Conservation (phyloP, 2,113 vertebrate genomes). For the Pelobates fuscus region DNA sequence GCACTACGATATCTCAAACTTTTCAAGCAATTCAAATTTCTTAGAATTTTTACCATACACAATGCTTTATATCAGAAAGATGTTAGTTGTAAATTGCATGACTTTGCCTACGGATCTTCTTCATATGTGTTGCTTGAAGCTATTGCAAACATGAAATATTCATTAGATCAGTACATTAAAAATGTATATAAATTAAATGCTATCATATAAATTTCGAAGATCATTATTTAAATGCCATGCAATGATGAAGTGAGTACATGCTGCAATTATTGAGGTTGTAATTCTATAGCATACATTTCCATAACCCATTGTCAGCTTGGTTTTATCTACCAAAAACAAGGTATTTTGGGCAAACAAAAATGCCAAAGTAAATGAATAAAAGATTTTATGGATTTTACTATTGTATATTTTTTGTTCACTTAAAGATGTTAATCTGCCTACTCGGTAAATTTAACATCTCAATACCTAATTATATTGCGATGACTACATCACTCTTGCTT, state of each 20-base stretch:
- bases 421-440: too few relatives aligned
- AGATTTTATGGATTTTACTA: too few relatives aligned
- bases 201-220: slow-evolving; percentile 17
- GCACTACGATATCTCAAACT: too few relatives aligned
- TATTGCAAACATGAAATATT: slow-evolving; percentile 34
- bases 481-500: too few relatives aligned
- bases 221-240: slow-evolving; percentile 37
- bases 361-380: too few relatives aligned
- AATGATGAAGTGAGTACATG: slow-evolving; percentile 28
- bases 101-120: slow-evolving; percentile 2
- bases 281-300: slow-evolving; percentile 1
- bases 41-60: too few relatives aligned
- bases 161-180: slow-evolving; percentile 33
- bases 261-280: slow-evolving; percentile 11
- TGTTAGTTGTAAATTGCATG: slow-evolving; percentile 8
- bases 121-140: slow-evolving; percentile 13
- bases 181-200: slow-evolving; percentile 45
- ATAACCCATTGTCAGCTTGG: not conserved
- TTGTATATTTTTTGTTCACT: too few relatives aligned
- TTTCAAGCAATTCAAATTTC: too few relatives aligned
- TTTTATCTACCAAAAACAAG: too few relatives aligned
- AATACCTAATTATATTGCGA: too few relatives aligned
- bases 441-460: too few relatives aligned
- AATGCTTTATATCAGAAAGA: not conserved
- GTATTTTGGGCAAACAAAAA: too few relatives aligned